Evolutionary conservation across 2,113 vertebrate species (phyloP).

Genomic region (Hypomesus transpacificus): DNA sequence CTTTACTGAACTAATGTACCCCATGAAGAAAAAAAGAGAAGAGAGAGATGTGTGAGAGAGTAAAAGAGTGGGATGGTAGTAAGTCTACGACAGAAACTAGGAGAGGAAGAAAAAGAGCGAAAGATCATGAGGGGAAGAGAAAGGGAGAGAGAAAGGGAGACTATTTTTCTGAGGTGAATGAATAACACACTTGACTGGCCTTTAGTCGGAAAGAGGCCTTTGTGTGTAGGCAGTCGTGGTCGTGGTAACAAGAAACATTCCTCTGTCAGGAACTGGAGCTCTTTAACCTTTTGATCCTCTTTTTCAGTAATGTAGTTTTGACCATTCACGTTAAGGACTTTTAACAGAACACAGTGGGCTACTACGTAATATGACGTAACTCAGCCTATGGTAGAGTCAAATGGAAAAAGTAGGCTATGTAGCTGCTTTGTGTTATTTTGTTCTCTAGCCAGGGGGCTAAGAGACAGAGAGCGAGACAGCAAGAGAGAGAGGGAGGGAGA

Average conservation of each 20-base stretch:
- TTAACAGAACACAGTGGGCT: not conserved
- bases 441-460: not conserved
- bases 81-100: not conserved
- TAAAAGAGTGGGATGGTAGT: not conserved
- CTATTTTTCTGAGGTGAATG: slow-evolving; percentile 35
- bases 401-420: slow-evolving; percentile 7
- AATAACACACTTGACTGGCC: slow-evolving; percentile 52
- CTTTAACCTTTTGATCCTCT: slow-evolving; percentile 62
- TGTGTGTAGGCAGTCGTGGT: slow-evolving; percentile 47
- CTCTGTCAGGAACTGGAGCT: slow-evolving; percentile 48
- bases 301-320: slow-evolving; percentile 30
- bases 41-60: too few species aligned
- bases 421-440: slow-evolving; percentile 12
- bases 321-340: slow-evolving; percentile 5
- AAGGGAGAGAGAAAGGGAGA: slow-evolving; percentile 24
- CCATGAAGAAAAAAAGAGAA: too few species aligned
- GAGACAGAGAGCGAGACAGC: not conserved
- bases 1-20: not conserved
- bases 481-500: not conserved
- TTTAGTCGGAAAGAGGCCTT: slow-evolving; percentile 42
- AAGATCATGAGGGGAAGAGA: not conserved
- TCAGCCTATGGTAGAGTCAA: slow-evolving; percentile 8
- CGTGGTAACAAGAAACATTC: slow-evolving; percentile 53
- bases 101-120: not conserved
- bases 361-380: slow-evolving; percentile 2